These are phyloP conservation scores for Bucco capensis DNA, from an alignment of 2,113 vertebrate species.

Conservation along the genomic window DNA sequence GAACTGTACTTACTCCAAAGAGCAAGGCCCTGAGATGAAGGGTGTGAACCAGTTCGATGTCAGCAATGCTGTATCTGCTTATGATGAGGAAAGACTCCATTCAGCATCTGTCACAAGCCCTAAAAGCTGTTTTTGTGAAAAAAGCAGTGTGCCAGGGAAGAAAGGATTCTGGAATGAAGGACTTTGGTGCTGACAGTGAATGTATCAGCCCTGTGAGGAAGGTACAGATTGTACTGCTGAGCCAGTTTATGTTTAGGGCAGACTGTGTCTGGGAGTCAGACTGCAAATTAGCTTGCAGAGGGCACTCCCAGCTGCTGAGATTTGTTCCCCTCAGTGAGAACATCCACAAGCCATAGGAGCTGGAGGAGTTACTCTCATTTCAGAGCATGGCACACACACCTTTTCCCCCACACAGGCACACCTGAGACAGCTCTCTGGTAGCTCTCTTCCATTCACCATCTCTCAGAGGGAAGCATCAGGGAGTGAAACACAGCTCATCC, in stretches of 20 bases:
- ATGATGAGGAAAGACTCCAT: not conserved
- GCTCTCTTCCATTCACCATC: not conserved
- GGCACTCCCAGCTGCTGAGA: no score
- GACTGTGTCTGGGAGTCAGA: not conserved
- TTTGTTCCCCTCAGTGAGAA: not conserved
- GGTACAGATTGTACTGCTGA: not conserved
- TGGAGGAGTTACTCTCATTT: accelerated
- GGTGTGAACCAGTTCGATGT: not conserved
- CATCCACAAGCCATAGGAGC: not conserved
- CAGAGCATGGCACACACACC: not conserved
- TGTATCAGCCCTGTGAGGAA: not conserved
- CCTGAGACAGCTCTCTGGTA: not conserved
- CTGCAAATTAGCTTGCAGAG: not conserved
- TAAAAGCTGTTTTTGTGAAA: not conserved
- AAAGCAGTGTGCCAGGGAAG: not conserved
- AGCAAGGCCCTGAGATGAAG: not conserved
- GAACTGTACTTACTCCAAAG: not conserved
- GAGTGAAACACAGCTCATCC: not conserved
- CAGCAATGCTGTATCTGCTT: not conserved
- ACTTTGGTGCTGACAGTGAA: not conserved
- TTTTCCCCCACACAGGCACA: not conserved
- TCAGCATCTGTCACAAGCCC: not conserved
- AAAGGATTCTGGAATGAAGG: not conserved
- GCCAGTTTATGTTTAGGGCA: not conserved
- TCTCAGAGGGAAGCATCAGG: not conserved